These are phyloP conservation scores for Athene cunicularia DNA, from an alignment of 2,113 vertebrate genomes.

Conservation along the genomic window DNA sequence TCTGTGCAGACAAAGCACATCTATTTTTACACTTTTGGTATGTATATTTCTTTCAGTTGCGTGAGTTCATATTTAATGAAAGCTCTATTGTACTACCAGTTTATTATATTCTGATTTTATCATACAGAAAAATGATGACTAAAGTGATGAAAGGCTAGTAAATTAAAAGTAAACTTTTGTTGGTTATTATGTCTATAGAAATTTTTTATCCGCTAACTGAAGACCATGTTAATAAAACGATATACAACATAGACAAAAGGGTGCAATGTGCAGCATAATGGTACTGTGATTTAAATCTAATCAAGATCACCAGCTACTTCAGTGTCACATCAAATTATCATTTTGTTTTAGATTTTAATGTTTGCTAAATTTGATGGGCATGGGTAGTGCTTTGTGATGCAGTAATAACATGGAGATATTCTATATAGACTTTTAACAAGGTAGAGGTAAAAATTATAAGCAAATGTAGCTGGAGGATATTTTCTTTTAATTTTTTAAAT, in stretches of 20 bases:
- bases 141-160: background rate
- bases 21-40: background rate
- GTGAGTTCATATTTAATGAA: background rate
- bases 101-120: background rate
- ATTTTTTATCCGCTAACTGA: background rate
- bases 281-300: background rate
- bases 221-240: background rate
- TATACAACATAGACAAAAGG: background rate
- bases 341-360: background rate
- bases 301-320: background rate
- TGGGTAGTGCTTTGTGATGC: background rate
- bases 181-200: background rate
- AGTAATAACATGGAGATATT: background rate
- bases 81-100: background rate
- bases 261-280: background rate
- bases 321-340: background rate
- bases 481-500: background rate
- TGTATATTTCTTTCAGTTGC: background rate
- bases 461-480: background rate
- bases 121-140: background rate
- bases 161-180: background rate
- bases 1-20: background rate
- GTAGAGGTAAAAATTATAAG: background rate
- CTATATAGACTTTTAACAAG: background rate
- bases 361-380: background rate